Percentiles rank a stretch among this genome's conserved stretches.
These are phyloP conservation scores for Epizoanthus fatuus DNA, from an alignment of 92 coral and sea anemone genomes.

Conservation along the genomic window DNA sequence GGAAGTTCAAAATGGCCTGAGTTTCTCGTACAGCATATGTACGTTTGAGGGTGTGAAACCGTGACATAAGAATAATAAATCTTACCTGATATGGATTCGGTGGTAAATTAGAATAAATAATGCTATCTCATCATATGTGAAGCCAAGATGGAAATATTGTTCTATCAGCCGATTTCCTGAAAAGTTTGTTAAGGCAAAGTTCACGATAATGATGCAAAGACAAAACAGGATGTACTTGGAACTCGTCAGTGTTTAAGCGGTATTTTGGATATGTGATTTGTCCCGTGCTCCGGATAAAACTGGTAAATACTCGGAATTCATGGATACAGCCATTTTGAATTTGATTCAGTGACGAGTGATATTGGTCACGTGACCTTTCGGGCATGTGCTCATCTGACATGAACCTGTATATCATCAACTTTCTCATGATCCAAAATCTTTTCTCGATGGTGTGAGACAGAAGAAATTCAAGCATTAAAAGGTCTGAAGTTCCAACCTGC, in stretches of 20 bases:
- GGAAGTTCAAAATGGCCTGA: too few species aligned
- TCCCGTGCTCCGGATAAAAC: neutral
- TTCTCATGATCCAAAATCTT: too few species aligned
- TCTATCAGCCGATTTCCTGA: conserved; percentile 25
- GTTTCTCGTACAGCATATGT: too few species aligned
- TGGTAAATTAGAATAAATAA: conserved; percentile 17
- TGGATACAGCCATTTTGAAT: conserved; percentile 24
- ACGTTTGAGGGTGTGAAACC: neutral
- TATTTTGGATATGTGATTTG: neutral
- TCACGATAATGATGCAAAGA: conserved; percentile 6
- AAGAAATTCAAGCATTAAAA: too few species aligned
- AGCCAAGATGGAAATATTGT: conserved; percentile 31
- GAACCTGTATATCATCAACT: too few species aligned
- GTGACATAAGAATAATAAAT: conserved; percentile 1
- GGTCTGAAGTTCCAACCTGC: too few species aligned
- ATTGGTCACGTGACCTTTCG: neutral
- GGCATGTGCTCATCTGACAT: conserved; percentile 2
- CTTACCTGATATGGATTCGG: conserved; percentile 28
- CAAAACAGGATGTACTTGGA: conserved; percentile 1
- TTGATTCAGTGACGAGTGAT: conserved; percentile 19
- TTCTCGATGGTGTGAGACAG: too few species aligned
- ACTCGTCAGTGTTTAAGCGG: conserved; percentile 5
- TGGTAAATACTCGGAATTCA: conserved; percentile 27
- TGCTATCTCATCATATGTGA: conserved; percentile 18
- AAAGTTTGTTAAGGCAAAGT: conserved; percentile 25